Conservation (phyloP, 2,113 vertebrate species). For the Cnemophilus loriae region DNA sequence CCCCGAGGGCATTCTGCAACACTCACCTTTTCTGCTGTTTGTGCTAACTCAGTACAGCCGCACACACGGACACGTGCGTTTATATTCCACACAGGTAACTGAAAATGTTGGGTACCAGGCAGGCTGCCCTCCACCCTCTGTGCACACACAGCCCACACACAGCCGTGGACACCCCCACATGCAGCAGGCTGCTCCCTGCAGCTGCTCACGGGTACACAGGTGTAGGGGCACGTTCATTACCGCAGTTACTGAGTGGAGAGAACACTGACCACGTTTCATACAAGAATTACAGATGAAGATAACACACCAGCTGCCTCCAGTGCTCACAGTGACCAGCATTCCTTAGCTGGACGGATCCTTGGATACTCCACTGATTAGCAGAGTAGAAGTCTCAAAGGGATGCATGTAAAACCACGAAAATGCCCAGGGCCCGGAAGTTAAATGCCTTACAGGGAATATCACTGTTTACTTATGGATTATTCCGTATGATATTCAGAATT, state of each 20-base stretch:
- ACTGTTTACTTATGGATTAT: not conserved
- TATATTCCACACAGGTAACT: fast-evolving
- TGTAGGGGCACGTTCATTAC: fast-evolving
- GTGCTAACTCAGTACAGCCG: not conserved
- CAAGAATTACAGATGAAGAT: not conserved
- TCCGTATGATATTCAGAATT: not conserved
- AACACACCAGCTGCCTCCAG: not conserved
- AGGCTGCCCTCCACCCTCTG: not conserved
- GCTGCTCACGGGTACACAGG: too few relatives aligned
- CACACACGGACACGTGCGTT: not conserved
- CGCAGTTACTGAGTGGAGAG: not conserved
- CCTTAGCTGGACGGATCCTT: not conserved
- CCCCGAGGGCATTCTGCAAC: not conserved
- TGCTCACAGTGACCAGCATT: not conserved
- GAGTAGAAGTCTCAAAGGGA: not conserved
- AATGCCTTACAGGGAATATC: not conserved
- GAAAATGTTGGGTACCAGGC: not conserved
- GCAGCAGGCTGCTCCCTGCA: not conserved
- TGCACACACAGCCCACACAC: not conserved
- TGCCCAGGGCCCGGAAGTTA: not conserved
- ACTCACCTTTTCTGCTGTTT: not conserved
- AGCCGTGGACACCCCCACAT: fast-evolving
- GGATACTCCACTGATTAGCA: not conserved
- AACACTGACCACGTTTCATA: not conserved
- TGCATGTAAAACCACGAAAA: not conserved